Base-by-base conservation (phyloP, 2,888 invertebrate genomes). In the Hemicrepidius hirtus region DNA sequence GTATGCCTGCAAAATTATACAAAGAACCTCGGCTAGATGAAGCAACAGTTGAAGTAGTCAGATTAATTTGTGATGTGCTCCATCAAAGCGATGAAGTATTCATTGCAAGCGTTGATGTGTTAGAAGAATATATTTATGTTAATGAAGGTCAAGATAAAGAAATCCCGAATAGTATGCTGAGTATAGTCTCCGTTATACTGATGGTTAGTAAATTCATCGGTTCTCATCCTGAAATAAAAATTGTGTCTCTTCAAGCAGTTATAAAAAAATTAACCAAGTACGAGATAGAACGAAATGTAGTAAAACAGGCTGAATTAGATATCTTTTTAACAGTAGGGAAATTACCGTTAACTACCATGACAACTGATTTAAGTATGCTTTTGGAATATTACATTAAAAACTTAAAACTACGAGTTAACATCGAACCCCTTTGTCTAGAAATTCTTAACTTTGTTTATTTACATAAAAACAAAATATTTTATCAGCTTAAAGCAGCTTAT, bases 301-400 rank as follows among this genome's bases (percentile, higher is more conserved):
- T 85, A 24, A 78, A 77, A 46, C 35, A 71, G 1, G 72, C 74
- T 18, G 85, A 85, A 75, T 74, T 82, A 16, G 80, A 83, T 46
- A 80, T 85, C 44, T 75, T 84, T 20, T 65, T 71, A 32, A 77
- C 80, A 3, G 55, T 85, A 9, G 78, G 80, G 16, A 78, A 78
- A 20, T 67, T 85, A 16, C 84, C 85, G 0, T 57, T 83, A 13
- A 75, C 76, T 40, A 83, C 82, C 6, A 74, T 70, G 21, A 75
- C 83, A 1, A 84, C 84, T 59, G 84, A 85, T 74, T 65, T 85
- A n/a, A 82, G 82, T 64, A 81, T 81, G 12, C 80, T 85, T 40
- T 77, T 83, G 28, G 78, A 82, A 49, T 77, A 81, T 41, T 82
- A 82, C 67, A 75, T 82, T 20, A 80, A 78, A 71, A 79, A 81